Conservation (phyloP, 2,888 invertebrate genomes). For the Dicycla oo region DNA sequence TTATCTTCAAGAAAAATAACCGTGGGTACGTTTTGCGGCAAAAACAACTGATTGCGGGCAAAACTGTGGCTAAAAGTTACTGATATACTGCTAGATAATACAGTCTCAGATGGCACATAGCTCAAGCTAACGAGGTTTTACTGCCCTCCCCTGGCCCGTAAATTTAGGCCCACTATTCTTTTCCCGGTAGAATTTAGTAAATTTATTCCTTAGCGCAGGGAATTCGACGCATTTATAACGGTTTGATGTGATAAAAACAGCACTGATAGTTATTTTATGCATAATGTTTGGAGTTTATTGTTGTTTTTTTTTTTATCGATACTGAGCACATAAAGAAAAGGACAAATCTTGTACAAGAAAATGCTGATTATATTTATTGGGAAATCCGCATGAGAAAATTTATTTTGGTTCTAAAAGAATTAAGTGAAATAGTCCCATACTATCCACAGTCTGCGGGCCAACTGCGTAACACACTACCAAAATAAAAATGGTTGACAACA, state of each 20-base stretch:
- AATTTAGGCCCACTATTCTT: constrained; percentile 88
- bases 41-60: constrained; percentile 57
- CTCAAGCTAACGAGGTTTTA: constrained; percentile 88
- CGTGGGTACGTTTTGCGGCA: constrained; percentile 23
- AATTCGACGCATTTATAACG: constrained; percentile 65
- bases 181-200: constrained; percentile 84
- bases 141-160: constrained; percentile 84
- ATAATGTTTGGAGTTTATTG: constrained; percentile 52
- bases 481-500: too few species aligned
- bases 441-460: too few species aligned
- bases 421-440: too few species aligned
- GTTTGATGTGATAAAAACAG: constrained; percentile 64
- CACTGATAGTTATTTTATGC: constrained; percentile 55
- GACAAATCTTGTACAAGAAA: constrained; percentile 12
- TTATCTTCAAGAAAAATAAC: constrained; percentile 45
- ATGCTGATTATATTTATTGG: constrained; percentile 20
- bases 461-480: too few species aligned
- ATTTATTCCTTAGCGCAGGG: constrained; percentile 81
- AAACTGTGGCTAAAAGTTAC: constrained; percentile 68
- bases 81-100: constrained; percentile 74
- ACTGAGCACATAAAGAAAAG: constrained; percentile 31
- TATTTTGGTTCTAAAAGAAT: too few species aligned
- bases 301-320: constrained; percentile 39
- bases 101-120: constrained; percentile 83
- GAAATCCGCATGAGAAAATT: too few species aligned